Conservation (phyloP, 2,797 vertebrate genomes). For the Sparidentex hasta region DNA sequence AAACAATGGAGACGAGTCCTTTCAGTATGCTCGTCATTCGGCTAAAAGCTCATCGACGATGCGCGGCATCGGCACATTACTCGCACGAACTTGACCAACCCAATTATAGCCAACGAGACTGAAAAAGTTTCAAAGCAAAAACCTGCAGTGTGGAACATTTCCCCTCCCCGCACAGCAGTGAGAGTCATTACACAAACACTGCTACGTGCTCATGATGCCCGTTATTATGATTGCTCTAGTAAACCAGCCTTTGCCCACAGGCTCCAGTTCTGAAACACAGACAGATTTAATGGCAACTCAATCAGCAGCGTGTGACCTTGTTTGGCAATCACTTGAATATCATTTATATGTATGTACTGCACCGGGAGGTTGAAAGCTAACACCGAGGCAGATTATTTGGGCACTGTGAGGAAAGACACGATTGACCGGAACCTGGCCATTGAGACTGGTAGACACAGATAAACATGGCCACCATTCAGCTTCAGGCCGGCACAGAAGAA, state of each 20-base stretch:
- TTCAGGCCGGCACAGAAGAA: too few relatives aligned
- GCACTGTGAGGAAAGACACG: conserved; percentile 7
- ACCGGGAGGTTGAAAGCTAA: not conserved
- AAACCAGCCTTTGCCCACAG: too few relatives aligned
- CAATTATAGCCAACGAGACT: conserved; percentile 1
- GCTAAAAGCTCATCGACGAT: conserved; percentile 2
- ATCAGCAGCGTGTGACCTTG: too few relatives aligned
- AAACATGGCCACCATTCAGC: not conserved
- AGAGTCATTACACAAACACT: too few relatives aligned
- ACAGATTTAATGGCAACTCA: too few relatives aligned
- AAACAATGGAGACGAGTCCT: not conserved
- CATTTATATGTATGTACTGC: too few relatives aligned
- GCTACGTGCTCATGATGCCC: too few relatives aligned
- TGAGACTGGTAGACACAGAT: conserved; percentile 22
- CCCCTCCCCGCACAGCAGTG: too few relatives aligned
- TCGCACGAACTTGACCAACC: not conserved
- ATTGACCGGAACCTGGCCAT: not conserved
- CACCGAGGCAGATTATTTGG: not conserved
- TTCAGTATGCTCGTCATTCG: not conserved
- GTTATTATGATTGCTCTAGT: too few relatives aligned
- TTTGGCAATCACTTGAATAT: too few relatives aligned
- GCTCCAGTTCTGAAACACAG: too few relatives aligned
- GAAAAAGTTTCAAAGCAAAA: not conserved
- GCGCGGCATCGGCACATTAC: not conserved
- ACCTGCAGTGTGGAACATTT: too few relatives aligned